Base-by-base conservation (phyloP, 2,113 vertebrate species). In the Alethe diademata region DNA sequence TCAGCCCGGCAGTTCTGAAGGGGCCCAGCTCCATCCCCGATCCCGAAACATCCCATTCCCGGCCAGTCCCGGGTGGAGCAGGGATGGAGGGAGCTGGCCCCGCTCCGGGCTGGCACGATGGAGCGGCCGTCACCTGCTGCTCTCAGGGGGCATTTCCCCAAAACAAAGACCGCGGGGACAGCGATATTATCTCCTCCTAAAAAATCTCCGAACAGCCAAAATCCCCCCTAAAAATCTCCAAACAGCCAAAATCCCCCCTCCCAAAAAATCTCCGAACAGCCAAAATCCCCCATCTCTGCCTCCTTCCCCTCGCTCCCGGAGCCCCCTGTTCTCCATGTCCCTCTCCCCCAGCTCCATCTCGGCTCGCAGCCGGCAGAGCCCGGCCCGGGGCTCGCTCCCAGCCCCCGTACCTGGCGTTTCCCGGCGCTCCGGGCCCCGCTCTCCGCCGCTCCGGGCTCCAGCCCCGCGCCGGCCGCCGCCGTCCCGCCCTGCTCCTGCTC, bases 1-100 rank as follows among this genome's bases (percentile, higher is more conserved):
- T 23, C 51, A 57, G 2, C 38, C 70, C 1, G 1, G 17, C 82
- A 8, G 2, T 11, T 29, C 40, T 1, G 43, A n/a, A 1, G 13
- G 67, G 20, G 19, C 28, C 19, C 38, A 6, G 31, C 79, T 83
- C 72, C 60, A 14, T 58, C 14, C 1, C 66, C 29, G 6, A 1
- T 4, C 33, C 43, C 23, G 4, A 58, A 25, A 6, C 8, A 22
- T 24, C 61, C 75, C 43, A 1, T 48, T 82, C 70, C 64, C 11
- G 3, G 43, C 29, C 3, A 1, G 4, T 28, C 33, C 53, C 11
- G 0, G 51, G 7, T 1, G 19, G 5, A 28, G 11, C 35, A 53
- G 61, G 56, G 75, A 19, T 22, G 61, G 51, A 0, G 5, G 64
- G 9, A 35, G 8, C 51, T 12, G 7, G 1, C 36, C 17, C 24